Evolutionary conservation across 2,888 invertebrate species (phyloP).

Genomic region (Horisme vitalbata): DNA sequence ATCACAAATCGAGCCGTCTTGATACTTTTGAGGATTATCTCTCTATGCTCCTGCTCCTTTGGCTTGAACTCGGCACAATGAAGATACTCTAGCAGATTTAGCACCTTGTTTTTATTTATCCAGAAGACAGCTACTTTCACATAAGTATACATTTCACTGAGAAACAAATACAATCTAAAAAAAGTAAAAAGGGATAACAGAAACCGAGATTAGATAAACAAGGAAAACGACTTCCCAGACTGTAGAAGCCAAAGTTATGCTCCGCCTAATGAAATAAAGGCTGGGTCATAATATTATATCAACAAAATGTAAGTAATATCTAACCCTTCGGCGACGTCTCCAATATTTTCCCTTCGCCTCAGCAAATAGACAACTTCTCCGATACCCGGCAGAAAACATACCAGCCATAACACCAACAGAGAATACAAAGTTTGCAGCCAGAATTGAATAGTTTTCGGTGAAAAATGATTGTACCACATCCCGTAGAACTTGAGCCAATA

Average conservation of each 20-base stretch:
- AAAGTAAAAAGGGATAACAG: background rate
- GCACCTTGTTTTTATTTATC: conserved; percentile 67
- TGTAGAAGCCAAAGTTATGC: conserved; percentile 22
- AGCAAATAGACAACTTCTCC: conserved; percentile 87
- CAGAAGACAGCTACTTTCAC: conserved; percentile 74
- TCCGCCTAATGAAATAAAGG: conserved; percentile 39
- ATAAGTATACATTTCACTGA: conserved; percentile 79
- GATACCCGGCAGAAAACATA: conserved; percentile 76
- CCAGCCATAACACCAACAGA: conserved; percentile 65
- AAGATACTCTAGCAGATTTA: conserved; percentile 62
- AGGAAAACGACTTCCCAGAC: conserved; percentile 12
- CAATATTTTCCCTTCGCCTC: conserved; percentile 84
- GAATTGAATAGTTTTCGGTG: conserved; percentile 51
- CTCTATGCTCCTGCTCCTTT: conserved; percentile 62
- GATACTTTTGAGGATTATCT: conserved; percentile 64
- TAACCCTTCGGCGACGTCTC: conserved; percentile 82
- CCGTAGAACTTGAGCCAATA: conserved; percentile 79
- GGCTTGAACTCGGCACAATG: conserved; percentile 68
- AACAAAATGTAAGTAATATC: conserved; percentile 39
- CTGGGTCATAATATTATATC: conserved; percentile 41
- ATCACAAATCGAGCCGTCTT: conserved; percentile 68
- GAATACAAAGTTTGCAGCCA: conserved; percentile 68
- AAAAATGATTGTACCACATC: conserved; percentile 70
- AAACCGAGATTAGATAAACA: conserved; percentile 20
- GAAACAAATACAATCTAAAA: conserved; percentile 74